phyloP scores from a whole-genome alignment of 2,113 vertebrate genomes.

The Cyanistes caeruleus region DNA sequence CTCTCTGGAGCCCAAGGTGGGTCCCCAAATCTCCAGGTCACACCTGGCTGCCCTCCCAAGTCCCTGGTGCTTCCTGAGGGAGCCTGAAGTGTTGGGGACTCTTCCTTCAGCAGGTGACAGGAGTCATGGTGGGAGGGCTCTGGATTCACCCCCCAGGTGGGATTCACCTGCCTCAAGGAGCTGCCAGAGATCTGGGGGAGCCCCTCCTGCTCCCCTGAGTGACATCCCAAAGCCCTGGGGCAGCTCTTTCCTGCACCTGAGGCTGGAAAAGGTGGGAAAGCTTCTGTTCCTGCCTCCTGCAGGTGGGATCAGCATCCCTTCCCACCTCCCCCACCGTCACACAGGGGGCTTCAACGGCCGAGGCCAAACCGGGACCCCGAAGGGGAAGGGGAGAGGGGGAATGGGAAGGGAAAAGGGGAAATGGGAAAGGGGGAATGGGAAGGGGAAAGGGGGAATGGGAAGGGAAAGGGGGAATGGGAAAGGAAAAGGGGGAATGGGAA shows the following conservation, averaged over 20 bases:
- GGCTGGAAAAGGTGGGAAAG: not conserved
- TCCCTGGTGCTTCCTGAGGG: not conserved
- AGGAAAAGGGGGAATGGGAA: rapidly evolving
- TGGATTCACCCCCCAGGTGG: not conserved
- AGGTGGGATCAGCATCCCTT: not conserved
- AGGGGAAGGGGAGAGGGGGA: rapidly evolving
- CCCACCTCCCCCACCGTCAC: not conserved
- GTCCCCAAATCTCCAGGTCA: not conserved
- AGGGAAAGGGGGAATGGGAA: not conserved
- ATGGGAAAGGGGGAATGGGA: too few relatives aligned
- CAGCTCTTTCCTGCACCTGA: not conserved
- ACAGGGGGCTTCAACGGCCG: not conserved
- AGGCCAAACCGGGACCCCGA: not conserved
- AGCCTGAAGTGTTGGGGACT: not conserved
- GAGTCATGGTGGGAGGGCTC: not conserved
- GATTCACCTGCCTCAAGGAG: not conserved
- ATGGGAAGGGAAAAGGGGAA: too few relatives aligned
- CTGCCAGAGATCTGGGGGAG: not conserved
- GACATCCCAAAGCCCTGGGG: not conserved
- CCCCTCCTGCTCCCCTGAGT: not conserved
- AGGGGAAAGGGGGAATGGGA: too few relatives aligned
- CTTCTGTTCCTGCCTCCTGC: rapidly evolving
- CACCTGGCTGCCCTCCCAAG: not conserved
- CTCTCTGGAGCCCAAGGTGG: too few relatives aligned
- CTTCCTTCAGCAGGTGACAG: not conserved